Base-by-base conservation (phyloP, 2,113 vertebrate species). In the Lepus americanus region DNA sequence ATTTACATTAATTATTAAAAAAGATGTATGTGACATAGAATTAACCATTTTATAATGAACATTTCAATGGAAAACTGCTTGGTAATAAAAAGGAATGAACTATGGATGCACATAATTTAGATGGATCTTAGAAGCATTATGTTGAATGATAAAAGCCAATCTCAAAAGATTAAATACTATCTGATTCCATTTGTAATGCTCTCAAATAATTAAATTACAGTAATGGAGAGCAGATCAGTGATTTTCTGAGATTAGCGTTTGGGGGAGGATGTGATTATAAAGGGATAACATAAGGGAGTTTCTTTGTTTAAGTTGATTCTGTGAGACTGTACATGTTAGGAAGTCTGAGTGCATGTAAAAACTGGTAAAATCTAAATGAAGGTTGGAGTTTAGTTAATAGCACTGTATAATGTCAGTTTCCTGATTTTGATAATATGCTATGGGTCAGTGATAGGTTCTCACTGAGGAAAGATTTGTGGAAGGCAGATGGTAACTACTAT, bases 341-440 rank as follows among this genome's bases (percentile, higher is more conserved):
- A 77, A 90, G 66, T 87, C 70, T 76, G 16, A 49, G 10, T 73
- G 2, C 39, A n/a, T 61, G 17, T 77, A 55, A 91, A 93, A 92
- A 85, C 51, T 70, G 77, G 72, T 44, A 51, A 90, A 79, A 72
- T 83, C 9, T 61, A 83, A 87, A 72, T 79, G 89, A 61, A 70
- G 29, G 29, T 49, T 93, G 10, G 53, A 79, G 78, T 87, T 80
- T 94, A 89, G 31, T 89, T 90, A 92, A 73, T 87, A 78, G 55
- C 84, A 72, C 74, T 72, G 3, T 51, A 4, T 92, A 36, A 69
- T 63, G 27, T 95, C 79, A 87, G 0, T 87, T 79, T 95, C 51
- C n/a, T 93, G 33, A 80, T 78, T 83, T 77, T 73, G 33, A 53
- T 89, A 92, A 67, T 51, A 44, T 80, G 19, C 33, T 86, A 9